Percentiles rank a stretch among this genome's conserved stretches.
Evolutionary conservation across 1,140 invertebrate species (phyloP).

Genomic region (Heliothis virescens): DNA sequence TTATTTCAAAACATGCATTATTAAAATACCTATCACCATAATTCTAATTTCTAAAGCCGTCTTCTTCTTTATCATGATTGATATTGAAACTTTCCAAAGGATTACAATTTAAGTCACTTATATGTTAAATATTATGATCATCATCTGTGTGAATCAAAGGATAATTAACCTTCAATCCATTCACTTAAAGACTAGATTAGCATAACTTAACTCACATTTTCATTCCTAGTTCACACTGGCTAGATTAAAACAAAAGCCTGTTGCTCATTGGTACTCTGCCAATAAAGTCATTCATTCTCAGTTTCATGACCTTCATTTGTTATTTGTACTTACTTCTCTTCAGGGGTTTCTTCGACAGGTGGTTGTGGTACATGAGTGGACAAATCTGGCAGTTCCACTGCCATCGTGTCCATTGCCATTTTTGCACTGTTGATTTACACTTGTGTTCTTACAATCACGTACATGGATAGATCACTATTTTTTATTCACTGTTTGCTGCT

Average conservation of each 20-base stretch:
- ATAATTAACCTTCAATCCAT: too few relatives aligned
- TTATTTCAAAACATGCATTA: too few relatives aligned
- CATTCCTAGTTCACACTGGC: neutral
- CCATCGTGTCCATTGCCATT: constrained; percentile 86
- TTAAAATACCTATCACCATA: too few relatives aligned
- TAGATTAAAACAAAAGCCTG: constrained; percentile 31
- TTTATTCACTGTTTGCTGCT: constrained; percentile 24
- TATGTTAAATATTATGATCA: too few relatives aligned
- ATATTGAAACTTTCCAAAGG: too few relatives aligned
- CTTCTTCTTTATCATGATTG: too few relatives aligned
- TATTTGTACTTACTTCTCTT: constrained; percentile 80
- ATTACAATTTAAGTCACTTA: too few relatives aligned
- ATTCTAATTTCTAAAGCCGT: too few relatives aligned
- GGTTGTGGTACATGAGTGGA: constrained; percentile 72
- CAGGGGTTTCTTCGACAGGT: constrained; percentile 77
- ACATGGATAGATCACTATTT: constrained; percentile 53
- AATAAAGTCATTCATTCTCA: constrained; percentile 17
- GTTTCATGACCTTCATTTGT: constrained; percentile 9
- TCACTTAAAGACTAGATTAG: neutral
- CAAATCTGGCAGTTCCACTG: constrained; percentile 83
- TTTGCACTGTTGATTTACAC: constrained; percentile 59
- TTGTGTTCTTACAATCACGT: constrained; percentile 58
- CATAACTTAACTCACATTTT: neutral
- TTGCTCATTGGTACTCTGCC: constrained; percentile 29
- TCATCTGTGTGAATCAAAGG: too few relatives aligned